phyloP scores from a whole-genome alignment of 2,113 vertebrate genomes.

The Leptosomus discolor region DNA sequence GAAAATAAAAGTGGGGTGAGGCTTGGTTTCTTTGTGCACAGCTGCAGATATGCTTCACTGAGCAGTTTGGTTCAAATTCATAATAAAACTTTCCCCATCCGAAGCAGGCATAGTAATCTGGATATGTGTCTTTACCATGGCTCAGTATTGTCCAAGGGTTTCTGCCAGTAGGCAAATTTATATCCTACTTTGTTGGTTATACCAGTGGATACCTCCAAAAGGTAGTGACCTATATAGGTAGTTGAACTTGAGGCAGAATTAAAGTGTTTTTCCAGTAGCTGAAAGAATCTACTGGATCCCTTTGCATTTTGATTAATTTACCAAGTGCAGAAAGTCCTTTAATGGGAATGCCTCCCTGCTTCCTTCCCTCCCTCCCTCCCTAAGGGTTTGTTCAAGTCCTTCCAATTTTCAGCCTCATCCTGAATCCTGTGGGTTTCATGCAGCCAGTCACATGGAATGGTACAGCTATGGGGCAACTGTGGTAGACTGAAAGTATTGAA shows the following conservation, averaged over 20 bases:
- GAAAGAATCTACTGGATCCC: not conserved
- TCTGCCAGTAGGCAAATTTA: not conserved
- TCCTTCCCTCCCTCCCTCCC: not conserved
- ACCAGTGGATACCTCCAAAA: not conserved
- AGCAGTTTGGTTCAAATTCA: not conserved
- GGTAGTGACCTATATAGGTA: not conserved
- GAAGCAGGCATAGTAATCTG: not conserved
- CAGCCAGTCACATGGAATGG: not conserved
- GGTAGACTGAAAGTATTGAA: not conserved
- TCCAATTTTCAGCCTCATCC: not conserved
- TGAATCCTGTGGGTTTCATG: not conserved
- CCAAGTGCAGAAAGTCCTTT: not conserved
- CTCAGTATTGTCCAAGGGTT: not conserved
- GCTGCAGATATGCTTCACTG: not conserved
- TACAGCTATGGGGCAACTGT: not conserved
- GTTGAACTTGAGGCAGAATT: not conserved
- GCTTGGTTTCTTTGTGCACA: not conserved
- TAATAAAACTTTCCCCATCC: not conserved
- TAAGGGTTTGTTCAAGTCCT: not conserved
- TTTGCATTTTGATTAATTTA: not conserved
- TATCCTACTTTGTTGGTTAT: not conserved
- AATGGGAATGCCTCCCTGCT: not conserved
- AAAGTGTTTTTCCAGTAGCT: not conserved
- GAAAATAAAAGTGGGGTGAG: not conserved
- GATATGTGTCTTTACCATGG: not conserved